These are phyloP conservation scores for Crotalus tigris DNA, from an alignment of 2,113 vertebrate species.

Conservation along the genomic window DNA sequence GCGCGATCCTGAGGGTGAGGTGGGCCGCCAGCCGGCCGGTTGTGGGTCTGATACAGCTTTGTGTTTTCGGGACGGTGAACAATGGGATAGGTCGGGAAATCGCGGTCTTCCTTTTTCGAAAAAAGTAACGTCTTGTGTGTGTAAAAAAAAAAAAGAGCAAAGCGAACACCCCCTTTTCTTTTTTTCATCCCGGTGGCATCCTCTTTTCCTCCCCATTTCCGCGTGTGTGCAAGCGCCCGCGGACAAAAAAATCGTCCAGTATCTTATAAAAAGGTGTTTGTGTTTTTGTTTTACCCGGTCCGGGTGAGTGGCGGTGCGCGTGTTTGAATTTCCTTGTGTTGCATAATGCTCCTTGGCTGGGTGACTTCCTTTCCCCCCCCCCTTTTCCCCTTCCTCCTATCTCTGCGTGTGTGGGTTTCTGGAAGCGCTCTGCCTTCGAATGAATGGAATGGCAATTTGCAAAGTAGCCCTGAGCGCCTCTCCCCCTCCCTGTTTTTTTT, in stretches of 20 bases:
- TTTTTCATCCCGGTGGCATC: neutral
- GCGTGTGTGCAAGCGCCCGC: neutral
- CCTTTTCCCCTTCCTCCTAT: neutral
- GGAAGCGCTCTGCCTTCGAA: slow-evolving; percentile 33
- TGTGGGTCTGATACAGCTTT: neutral
- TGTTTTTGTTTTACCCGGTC: slow-evolving; percentile 39
- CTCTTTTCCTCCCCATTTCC: neutral
- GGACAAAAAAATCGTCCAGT: slow-evolving; percentile 31
- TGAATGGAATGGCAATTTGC: slow-evolving; percentile 60
- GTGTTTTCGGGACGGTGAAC: neutral
- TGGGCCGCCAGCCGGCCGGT: too few relatives aligned
- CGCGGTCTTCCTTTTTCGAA: neutral
- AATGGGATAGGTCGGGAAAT: neutral
- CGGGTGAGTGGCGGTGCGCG: slow-evolving; percentile 3
- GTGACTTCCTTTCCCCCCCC: slow-evolving; percentile 22
- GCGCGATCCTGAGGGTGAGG: neutral
- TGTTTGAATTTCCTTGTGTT: slow-evolving; percentile 45
- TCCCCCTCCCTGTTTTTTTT: slow-evolving; percentile 9
- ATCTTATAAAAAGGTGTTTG: slow-evolving; percentile 19
- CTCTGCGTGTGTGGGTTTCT: slow-evolving; percentile 58
- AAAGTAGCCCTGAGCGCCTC: slow-evolving; percentile 42
- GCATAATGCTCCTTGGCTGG: slow-evolving; percentile 56
- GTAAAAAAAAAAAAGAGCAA: neutral
- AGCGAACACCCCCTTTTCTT: slow-evolving; percentile 13
- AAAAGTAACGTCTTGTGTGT: neutral